Evolutionary conservation across 1,140 invertebrate genomes (phyloP), one percentile per base, ranked within the genome.

Genomic region (Pachyrhynchus sulphureomaculatus): DNA sequence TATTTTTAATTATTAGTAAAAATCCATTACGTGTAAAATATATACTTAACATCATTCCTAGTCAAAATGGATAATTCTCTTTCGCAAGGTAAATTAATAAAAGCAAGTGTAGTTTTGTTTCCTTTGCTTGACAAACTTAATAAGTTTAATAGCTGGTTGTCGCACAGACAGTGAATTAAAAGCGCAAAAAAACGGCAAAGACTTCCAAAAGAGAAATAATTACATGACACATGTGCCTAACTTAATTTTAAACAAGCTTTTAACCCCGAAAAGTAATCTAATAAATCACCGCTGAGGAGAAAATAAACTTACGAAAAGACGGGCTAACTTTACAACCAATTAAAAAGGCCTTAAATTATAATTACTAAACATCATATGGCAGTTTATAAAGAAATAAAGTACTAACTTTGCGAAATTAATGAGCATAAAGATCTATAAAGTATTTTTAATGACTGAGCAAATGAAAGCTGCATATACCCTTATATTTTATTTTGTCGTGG

Each of bases 171-270:
- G 17, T 36, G 51, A 55, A 62, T 62, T 62, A 54, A 54, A 41
- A 34, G 34, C 13, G 4, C 42, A 34, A 23, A 45, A 56, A 17
- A 12, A 13, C 21, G 10, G 29, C 45, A 32, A 33, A 13, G 15
- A 36, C 12, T 15, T 23, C 33, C 18, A 15, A 33, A 37, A 54
- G 33, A 48, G 55, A 58, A 45, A 56, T 64, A 64, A 53, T 56
- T 56, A 36, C 45, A 41, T 51, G 55, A 58, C 62, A 64, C 62
- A 64, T 58, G 62, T 64, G 62, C 47, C 41, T 32, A 15, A 58
- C 62, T 57, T 64, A 64, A 64, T 64, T 64, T 58, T 58, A 54
- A 52, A 51, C 47, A 34, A 29, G 44, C 61, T 45, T 57, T 36
- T 57, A 45, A 42, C 33, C 39, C 53, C 21, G 55, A 17, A 20